Conservation (phyloP, 2,888 invertebrate genomes). For the Cartodere bifasciata region DNA sequence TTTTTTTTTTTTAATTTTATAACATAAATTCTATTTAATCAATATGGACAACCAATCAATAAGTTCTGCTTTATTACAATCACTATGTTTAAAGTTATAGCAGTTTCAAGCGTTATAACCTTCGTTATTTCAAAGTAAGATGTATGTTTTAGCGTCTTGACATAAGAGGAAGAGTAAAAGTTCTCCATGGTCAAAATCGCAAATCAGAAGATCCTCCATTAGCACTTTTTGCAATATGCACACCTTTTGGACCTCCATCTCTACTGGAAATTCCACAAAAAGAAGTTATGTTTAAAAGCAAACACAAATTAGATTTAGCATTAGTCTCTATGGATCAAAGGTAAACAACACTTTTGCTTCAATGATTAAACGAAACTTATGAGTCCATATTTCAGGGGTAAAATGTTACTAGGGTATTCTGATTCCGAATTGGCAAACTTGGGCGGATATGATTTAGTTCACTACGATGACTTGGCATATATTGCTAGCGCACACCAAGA, state of each 20-base stretch:
- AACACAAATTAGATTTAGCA: slow-evolving; percentile 94
- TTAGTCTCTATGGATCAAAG: slow-evolving; percentile 96
- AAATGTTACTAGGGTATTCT: slow-evolving; percentile 86
- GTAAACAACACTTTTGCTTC: slow-evolving; percentile 37
- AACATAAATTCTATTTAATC: background rate
- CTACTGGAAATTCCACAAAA: slow-evolving; percentile 94
- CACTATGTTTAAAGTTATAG: too few species aligned
- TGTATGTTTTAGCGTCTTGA: slow-evolving; percentile 83
- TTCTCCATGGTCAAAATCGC: slow-evolving; percentile 91
- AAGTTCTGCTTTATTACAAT: too few species aligned
- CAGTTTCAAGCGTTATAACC: too few species aligned
- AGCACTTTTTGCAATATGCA: slow-evolving; percentile 94
- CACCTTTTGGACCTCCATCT: slow-evolving; percentile 97
- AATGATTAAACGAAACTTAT: too few species aligned
- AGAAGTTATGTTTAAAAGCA: slow-evolving; percentile 99
- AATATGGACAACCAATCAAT: background rate
- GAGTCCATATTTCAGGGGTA: slow-evolving; percentile 54
- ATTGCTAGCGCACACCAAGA: slow-evolving; percentile 99
- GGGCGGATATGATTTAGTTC: slow-evolving; percentile 96
- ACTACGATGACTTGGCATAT: slow-evolving; percentile 94
- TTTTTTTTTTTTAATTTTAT: background rate
- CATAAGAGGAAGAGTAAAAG: slow-evolving; percentile 91
- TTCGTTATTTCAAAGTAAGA: too few species aligned
- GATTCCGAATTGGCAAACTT: slow-evolving; percentile 82
- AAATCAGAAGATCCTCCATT: slow-evolving; percentile 89